Base-by-base conservation (phyloP, 2,888 invertebrate genomes). In the Ormyrus nitidulus region DNA sequence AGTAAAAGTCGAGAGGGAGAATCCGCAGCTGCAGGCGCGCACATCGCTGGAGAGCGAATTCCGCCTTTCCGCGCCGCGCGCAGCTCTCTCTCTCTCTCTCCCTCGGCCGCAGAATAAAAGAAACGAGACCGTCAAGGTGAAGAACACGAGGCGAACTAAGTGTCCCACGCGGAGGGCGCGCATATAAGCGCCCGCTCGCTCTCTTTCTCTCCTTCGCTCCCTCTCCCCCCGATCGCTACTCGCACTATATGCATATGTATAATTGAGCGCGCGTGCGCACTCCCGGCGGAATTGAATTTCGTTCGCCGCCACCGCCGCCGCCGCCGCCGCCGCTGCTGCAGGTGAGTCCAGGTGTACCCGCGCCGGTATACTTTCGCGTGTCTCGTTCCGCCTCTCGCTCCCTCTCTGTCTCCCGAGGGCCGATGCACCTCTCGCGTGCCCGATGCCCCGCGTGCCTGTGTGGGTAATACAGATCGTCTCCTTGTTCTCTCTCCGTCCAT, bases 81-180 rank as follows among this genome's bases (percentile, higher is more conserved):
- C 66, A 64, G 19, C 19, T 19, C 19, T 19, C 19, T 19, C 19
- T 19, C 19, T 19, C 19, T 19, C 19, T 19, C 19, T 19, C 11
- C 71, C 19, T 44, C 56, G 54, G n/a, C 70, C 56, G 65, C 78
- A 71, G 75, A 81, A 81, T 81, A 81, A 81, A 81, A 82, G 74
- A 81, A 81, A 79, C 68, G 80, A 81, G 77, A 83, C 65, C 77
- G 81, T 81, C 81, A 83, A 82, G 81, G 81, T 81, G 74, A 82
- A 78, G 80, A 82, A 77, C 80, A 77, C 72, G 64, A 78, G 65
- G 68, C 80, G 76, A 54, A 79, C 80, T 79, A 82, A 82, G 77
- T 80, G 77, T 79, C 80, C 82, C 80, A 80, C 77, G 82, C 74
- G 77, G 34, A 48, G 69, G 73, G 68, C 56, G 69, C 70, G 51